A percentile compares a stretch with the other conserved stretches of the same genome.
phyloP scores from a whole-genome alignment of 1,140 invertebrate genomes.

The Drosophila leontia region DNA sequence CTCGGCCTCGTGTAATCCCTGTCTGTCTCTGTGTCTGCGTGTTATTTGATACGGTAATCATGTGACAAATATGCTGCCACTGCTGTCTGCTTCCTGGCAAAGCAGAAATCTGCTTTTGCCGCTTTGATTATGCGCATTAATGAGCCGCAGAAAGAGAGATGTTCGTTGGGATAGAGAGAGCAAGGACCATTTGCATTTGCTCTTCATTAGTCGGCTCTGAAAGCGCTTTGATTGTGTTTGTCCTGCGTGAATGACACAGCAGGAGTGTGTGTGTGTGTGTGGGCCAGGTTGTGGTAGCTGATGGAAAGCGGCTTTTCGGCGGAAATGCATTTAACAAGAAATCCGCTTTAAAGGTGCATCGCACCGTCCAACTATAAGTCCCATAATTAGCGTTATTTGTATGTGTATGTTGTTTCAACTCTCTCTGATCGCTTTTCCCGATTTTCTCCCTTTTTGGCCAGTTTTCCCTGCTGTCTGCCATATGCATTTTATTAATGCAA shows the following conservation, averaged over 20 bases:
- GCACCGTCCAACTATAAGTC: slow-evolving; percentile 36
- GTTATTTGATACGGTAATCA: slow-evolving; percentile 79
- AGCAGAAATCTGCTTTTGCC: slow-evolving; percentile 32
- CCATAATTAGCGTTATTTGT: slow-evolving; percentile 61
- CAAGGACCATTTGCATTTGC: slow-evolving; percentile 64
- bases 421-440: not conserved
- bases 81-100: slow-evolving; percentile 22
- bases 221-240: slow-evolving; percentile 67
- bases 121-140: slow-evolving; percentile 80
- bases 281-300: slow-evolving; percentile 2
- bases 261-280: not conserved
- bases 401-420: not conserved
- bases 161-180: slow-evolving; percentile 1
- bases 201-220: slow-evolving; percentile 67
- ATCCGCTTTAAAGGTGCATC: slow-evolving; percentile 48
- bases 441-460: not conserved
- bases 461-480: slow-evolving; percentile 3
- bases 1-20: slow-evolving; percentile 58
- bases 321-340: slow-evolving; percentile 64
- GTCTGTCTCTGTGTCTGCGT: slow-evolving; percentile 30
- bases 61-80: slow-evolving; percentile 72
- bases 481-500: slow-evolving; percentile 47
- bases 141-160: slow-evolving; percentile 44
- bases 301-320: slow-evolving; percentile 63
- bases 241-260: slow-evolving; percentile 14